A percentile compares a stretch with the other conserved stretches of the same genome.
Evolutionary conservation across 2,888 invertebrate genomes (phyloP).

Genomic region (Idaea aversata): DNA sequence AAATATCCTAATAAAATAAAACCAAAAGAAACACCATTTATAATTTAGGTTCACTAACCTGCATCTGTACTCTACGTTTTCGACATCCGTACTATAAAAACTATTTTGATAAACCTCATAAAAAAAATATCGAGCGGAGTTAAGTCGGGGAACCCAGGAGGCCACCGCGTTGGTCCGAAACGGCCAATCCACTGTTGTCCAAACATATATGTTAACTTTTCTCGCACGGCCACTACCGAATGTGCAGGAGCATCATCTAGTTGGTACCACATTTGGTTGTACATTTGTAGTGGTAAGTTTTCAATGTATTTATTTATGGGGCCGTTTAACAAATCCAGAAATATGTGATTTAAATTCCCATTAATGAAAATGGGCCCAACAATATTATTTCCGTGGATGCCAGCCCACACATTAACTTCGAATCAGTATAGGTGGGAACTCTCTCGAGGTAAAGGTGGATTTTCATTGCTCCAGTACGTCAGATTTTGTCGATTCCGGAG

Average conservation of each 20-base stretch:
- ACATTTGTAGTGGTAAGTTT: background rate
- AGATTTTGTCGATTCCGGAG: conserved; percentile 7
- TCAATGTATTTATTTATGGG: background rate
- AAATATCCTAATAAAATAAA: too few relatives aligned
- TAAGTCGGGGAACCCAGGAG: conserved; percentile 25
- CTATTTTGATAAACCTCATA: conserved; percentile 13
- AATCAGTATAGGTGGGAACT: background rate
- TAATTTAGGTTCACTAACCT: too few relatives aligned
- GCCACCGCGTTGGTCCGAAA: conserved; percentile 25
- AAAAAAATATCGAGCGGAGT: conserved; percentile 24
- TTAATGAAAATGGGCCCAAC: conserved; percentile 4
- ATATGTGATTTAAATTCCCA: background rate
- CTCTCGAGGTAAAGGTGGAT: background rate
- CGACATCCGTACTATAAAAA: too few relatives aligned
- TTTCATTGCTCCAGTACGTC: background rate
- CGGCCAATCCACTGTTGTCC: conserved; percentile 6
- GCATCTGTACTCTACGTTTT: too few relatives aligned
- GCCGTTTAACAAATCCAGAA: too few relatives aligned
- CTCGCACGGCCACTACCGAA: background rate
- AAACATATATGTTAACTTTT: background rate
- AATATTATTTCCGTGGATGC: background rate
- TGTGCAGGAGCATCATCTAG: conserved; percentile 3
- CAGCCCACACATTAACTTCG: background rate
- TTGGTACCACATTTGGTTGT: conserved; percentile 1
- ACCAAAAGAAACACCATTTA: too few relatives aligned